Percentiles rank a stretch among this genome's conserved stretches.
Conservation (phyloP, 2,797 vertebrate species). For the Halcyon badia region DNA sequence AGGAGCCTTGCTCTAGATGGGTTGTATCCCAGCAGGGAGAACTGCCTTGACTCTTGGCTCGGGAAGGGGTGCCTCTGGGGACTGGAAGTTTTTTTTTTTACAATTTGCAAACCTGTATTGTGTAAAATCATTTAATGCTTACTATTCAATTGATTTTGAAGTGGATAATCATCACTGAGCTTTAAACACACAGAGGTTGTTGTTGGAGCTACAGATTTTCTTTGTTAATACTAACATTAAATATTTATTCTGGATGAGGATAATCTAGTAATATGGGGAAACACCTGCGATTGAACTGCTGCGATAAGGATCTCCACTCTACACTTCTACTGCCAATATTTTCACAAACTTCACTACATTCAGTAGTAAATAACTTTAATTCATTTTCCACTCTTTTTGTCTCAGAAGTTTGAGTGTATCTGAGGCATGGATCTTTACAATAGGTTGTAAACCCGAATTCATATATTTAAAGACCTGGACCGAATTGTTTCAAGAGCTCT, state of each 20-base stretch:
- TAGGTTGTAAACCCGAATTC: neutral
- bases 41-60: neutral
- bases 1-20: neutral
- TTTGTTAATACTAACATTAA: slow-evolving; percentile 62
- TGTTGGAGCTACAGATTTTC: slow-evolving; percentile 45
- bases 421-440: neutral
- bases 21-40: neutral
- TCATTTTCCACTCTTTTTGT: slow-evolving; percentile 14
- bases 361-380: slow-evolving; percentile 24
- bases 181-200: slow-evolving; percentile 44
- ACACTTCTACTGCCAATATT: slow-evolving; percentile 26
- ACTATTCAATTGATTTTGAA: slow-evolving; percentile 1
- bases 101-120: neutral
- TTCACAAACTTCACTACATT: slow-evolving; percentile 12
- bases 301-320: neutral
- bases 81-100: neutral
- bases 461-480: slow-evolving; percentile 2
- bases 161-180: slow-evolving; percentile 31
- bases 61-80: fast-evolving
- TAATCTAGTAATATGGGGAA: slow-evolving; percentile 36
- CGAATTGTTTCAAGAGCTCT: slow-evolving; percentile 59
- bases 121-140: slow-evolving; percentile 22
- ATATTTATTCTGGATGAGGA: slow-evolving; percentile 60
- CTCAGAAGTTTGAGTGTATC: neutral
- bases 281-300: slow-evolving; percentile 43